Evolutionary conservation across 2,888 invertebrate genomes (phyloP).

Genomic region (Amphipyra tragopoginis): DNA sequence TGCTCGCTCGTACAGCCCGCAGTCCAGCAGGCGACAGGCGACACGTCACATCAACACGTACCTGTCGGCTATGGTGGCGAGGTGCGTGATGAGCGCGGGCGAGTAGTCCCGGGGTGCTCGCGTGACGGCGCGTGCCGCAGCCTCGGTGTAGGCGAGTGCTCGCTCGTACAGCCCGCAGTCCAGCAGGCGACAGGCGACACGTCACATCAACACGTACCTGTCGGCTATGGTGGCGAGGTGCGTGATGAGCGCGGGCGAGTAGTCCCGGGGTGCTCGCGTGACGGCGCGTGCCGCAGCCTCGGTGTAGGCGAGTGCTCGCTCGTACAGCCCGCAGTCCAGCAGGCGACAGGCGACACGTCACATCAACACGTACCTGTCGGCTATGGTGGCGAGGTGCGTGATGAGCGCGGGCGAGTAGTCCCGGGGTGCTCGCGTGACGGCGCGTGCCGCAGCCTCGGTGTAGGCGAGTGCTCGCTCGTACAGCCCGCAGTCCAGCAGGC

Average conservation of each 20-base stretch:
- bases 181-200: slow-evolving; percentile 92
- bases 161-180: slow-evolving; percentile 93
- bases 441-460: slow-evolving; percentile 94
- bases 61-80: slow-evolving; percentile 84
- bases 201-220: slow-evolving; percentile 86
- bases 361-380: slow-evolving; percentile 63
- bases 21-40: not conserved
- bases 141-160: slow-evolving; percentile 95
- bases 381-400: slow-evolving; percentile 83
- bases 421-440: slow-evolving; percentile 90
- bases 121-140: slow-evolving; percentile 92
- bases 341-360: slow-evolving; percentile 94
- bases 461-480: slow-evolving; percentile 95
- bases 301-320: slow-evolving; percentile 95
- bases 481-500: slow-evolving; percentile 93
- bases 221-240: slow-evolving; percentile 86
- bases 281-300: slow-evolving; percentile 94
- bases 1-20: slow-evolving; percentile 87
- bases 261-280: slow-evolving; percentile 87
- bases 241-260: slow-evolving; percentile 75
- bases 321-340: slow-evolving; percentile 92
- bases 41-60: slow-evolving; percentile 1
- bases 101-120: slow-evolving; percentile 88
- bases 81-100: slow-evolving; percentile 71
- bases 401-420: slow-evolving; percentile 80